Conservation (phyloP, 1,140 invertebrate species). For the Drosophila kepulauana region DNA sequence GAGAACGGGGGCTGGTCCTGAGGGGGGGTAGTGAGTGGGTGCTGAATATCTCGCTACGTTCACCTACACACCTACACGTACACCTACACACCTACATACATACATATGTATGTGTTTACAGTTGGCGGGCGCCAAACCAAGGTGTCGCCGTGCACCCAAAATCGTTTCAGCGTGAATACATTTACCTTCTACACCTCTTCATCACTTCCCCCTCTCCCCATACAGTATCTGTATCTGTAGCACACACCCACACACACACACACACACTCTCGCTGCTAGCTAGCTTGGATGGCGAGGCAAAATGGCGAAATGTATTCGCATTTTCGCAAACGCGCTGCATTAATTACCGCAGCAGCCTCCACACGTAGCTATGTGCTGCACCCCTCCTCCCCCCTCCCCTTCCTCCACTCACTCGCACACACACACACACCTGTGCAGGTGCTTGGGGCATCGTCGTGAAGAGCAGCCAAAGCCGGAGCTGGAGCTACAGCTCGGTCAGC, state of each 20-base stretch:
- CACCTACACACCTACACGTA: constrained; percentile 5
- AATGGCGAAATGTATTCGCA: constrained; percentile 79
- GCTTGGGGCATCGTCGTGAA: constrained; percentile 50
- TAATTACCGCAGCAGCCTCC: constrained; percentile 80
- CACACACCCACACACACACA: constrained; percentile 5
- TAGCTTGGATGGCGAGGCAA: constrained; percentile 19
- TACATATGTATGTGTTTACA: constrained; percentile 79
- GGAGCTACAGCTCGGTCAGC: constrained; percentile 64
- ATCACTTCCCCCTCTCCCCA: constrained; percentile 1
- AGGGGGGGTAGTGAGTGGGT: not conserved
- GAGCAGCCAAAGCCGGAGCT: constrained; percentile 6
- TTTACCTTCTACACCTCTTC: constrained; percentile 41
- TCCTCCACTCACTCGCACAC: not conserved
- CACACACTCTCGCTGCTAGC: not conserved
- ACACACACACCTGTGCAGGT: constrained; percentile 43
- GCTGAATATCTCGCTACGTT: constrained; percentile 13
- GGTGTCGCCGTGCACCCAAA: constrained; percentile 80
- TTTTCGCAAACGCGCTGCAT: constrained; percentile 82
- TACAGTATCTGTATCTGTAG: constrained; percentile 35
- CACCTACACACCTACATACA: constrained; percentile 19
- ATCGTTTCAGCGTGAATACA: constrained; percentile 82
- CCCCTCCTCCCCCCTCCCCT: not conserved
- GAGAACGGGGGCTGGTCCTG: not conserved
- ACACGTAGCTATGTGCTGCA: constrained; percentile 11
- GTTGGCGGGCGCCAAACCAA: constrained; percentile 82